Evolutionary conservation across 2,888 invertebrate genomes (phyloP), one percentile per base, ranked within the genome.

Genomic region (Lissocephala sabroskyi): DNA sequence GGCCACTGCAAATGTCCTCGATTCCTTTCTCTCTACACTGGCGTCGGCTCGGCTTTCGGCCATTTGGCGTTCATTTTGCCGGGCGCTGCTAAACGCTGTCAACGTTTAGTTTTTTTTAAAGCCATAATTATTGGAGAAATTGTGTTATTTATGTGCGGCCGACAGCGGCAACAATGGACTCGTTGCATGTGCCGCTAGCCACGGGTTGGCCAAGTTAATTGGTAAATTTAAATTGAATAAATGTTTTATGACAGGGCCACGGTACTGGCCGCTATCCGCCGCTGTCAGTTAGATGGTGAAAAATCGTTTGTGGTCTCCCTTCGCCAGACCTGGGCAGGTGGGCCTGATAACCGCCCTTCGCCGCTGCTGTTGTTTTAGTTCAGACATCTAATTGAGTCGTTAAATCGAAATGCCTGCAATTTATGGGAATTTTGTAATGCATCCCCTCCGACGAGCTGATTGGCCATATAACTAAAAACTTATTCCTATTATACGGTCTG

Each of bases 221-320:
- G 74, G 64, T 64, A 64, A 70, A 74, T 66, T 67, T 68, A 71
- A 68, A 68, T 67, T 67, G 65, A 67, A 65, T 68, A 68, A 59
- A 70, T 74, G 56, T 66, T 70, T 65, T 52, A 70, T 74, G 56
- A 56, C 52, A 58, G 70, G 66, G 70, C 71, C 70, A 56, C 56
- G 65, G 59, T n/a, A 65, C 73, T 73, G n/a, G n/a, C n/a, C n/a
- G n/a, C n/a, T n/a, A n/a, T n/a, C n/a, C n/a, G n/a, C 43, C 52
- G 35, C 49, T 52, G 41, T 37, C 46, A 26, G 36, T 52, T 52
- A 52, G 52, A 46, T 52, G 32, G 41, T 18, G 23, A 19, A n/a
- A 23, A 43, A 35, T 35, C 17, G 28, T 44, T 35, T 44, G 23
- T 36, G 43, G 30, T 32, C n/a, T 13, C 30, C 13, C 30, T 10